These are phyloP conservation scores for Chymomyza costata DNA, from an alignment of 1,140 invertebrate species.

Conservation along the genomic window DNA sequence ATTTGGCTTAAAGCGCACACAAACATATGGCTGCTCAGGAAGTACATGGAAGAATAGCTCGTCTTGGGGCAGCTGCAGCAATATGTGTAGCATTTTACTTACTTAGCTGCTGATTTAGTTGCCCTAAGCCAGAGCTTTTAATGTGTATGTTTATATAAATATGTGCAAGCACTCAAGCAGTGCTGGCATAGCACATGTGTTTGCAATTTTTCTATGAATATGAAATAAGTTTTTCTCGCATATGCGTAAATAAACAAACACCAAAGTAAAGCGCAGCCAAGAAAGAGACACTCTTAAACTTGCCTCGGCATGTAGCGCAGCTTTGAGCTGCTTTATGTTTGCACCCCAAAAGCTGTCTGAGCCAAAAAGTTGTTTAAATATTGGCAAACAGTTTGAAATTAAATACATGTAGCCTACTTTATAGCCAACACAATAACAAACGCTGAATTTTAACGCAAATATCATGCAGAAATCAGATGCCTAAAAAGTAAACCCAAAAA, in stretches of 20 bases:
- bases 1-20: slow-evolving; percentile 55
- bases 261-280: slow-evolving; percentile 15
- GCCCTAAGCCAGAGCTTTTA: slow-evolving; percentile 6
- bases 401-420: slow-evolving; percentile 46
- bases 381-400: slow-evolving; percentile 28
- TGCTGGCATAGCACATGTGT: slow-evolving; percentile 59
- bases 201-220: slow-evolving; percentile 71
- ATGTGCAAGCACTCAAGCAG: slow-evolving; percentile 28
- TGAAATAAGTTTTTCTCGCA: slow-evolving; percentile 58
- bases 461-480: no score
- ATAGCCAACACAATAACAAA: not conserved
- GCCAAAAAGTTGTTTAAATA: slow-evolving; percentile 4
- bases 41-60: no score
- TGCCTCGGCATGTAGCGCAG: slow-evolving; percentile 7
- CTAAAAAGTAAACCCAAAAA: slow-evolving; percentile 3
- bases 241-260: slow-evolving; percentile 70
- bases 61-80: slow-evolving; percentile 56
- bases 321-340: slow-evolving; percentile 30
- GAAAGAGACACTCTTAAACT: not conserved
- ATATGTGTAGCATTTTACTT: slow-evolving; percentile 72
- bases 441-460: slow-evolving; percentile 36
- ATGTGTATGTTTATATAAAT: not conserved
- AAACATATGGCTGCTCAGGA: no score
- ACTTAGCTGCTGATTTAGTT: slow-evolving; percentile 69
- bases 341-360: slow-evolving; percentile 45